phyloP scores from a whole-genome alignment of 2,888 invertebrate genomes.

The Pollenia labialis region DNA sequence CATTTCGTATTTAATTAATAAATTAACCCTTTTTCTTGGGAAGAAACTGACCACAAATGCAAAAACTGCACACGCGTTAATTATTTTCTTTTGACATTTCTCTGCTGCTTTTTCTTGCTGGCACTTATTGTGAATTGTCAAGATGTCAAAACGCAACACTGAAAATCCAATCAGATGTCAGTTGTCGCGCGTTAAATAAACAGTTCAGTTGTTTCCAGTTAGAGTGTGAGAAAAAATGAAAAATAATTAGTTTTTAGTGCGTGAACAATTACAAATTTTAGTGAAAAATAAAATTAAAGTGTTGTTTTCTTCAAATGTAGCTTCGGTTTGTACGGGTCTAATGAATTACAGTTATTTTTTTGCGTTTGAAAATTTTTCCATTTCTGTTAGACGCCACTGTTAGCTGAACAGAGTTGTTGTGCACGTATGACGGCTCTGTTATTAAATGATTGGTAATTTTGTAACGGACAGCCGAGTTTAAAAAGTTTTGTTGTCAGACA shows the following conservation, averaged over 20 bases:
- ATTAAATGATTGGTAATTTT: background rate
- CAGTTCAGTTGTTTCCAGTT: background rate
- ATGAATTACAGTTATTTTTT: slow-evolving; percentile 5
- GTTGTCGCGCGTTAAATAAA: slow-evolving; percentile 8
- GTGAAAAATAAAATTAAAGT: background rate
- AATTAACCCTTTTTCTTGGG: slow-evolving; percentile 51
- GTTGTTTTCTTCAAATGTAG: background rate
- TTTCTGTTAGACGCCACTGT: background rate
- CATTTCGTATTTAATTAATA: slow-evolving; percentile 85
- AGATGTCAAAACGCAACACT: slow-evolving; percentile 38
- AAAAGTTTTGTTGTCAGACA: background rate
- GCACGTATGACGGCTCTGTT: background rate
- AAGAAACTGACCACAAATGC: slow-evolving; percentile 47
- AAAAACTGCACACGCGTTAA: slow-evolving; percentile 73
- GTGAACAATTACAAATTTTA: slow-evolving; percentile 1
- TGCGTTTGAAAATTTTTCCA: background rate
- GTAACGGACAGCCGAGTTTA: background rate
- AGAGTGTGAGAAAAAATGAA: background rate
- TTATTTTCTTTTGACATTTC: slow-evolving; percentile 78
- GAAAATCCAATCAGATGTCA: slow-evolving; percentile 24
- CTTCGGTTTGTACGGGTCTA: background rate
- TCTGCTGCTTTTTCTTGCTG: background rate
- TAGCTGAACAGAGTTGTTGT: background rate
- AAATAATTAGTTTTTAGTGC: background rate
- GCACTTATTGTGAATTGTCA: background rate